Base-by-base conservation (phyloP, 2,113 vertebrate species). In the Oryctolagus cuniculus region DNA sequence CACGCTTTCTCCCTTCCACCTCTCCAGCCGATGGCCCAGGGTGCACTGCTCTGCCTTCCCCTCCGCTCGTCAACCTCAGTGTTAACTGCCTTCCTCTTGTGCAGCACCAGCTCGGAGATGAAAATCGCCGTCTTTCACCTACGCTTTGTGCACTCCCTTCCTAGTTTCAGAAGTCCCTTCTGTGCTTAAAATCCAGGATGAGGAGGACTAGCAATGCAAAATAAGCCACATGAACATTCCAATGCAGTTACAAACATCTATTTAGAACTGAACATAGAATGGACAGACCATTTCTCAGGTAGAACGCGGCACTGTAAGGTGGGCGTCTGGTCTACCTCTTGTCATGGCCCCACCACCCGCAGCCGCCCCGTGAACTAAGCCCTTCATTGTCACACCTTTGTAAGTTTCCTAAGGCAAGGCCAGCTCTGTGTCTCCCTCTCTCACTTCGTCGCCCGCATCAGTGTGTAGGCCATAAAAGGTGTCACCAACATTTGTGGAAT, bases 401-500 rank as follows among this genome's bases (percentile, higher is more conserved):
- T 82, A 78, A 51, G 49, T 58, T 66, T 78, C 34, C 55, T 27
- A 13, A 72, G 24, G 24, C 17, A 66, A 29, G 6, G 10, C 3
- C 58, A 10, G 5, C 4, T 44, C 61, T 63, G 25, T 63, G 66
- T 36, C 74, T 92, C 24, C 38, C 64, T 31, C 21, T 51, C n/a
- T 86, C 63, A 24, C 66, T 15, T 73, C 64, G 38, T 31, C 15
- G 29, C 19, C 44, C 13, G 19, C 29, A 38, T 58, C 66, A 66
- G 3, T 5, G 5, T 25, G 27, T 6, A 25, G n/a, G 22, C 27
- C 22, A 36, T 36, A 4, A 22, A 7, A 0, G 51, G 0, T 19
- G 10, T 10, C 1, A 5, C 6, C 0, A 1, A 1, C 31, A 34
- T 82, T 38, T 66, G 51, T 16, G 31, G 17, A 34, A 25, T 6